Base-by-base conservation (phyloP, 2,888 invertebrate genomes). In the Perdita meconis region DNA sequence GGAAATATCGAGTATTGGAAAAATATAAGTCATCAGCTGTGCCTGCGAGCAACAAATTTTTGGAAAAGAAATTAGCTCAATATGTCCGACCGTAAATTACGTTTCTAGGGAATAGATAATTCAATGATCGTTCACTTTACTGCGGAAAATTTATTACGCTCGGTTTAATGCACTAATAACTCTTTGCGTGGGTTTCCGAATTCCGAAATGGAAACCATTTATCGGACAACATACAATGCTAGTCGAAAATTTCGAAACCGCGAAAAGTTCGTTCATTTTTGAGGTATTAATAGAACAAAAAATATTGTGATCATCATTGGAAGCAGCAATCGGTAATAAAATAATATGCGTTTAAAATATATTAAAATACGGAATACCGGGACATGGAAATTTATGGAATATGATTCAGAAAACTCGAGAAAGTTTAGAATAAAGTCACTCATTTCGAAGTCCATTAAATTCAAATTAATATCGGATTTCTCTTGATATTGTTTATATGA, bases 361-460 rank as follows among this genome's bases (percentile, higher is more conserved):
- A 40, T 40, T 40, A 40, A n/a, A n/a, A n/a, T n/a, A n/a, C n/a
- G n/a, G n/a, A n/a, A n/a, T n/a, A n/a, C n/a, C n/a, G n/a, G n/a
- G n/a, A n/a, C n/a, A n/a, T n/a, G n/a, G n/a, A n/a, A n/a, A n/a
- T n/a, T n/a, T 38, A 19, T 22, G 47, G 47, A 63, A 73, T 57
- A 44, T 30, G 59, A 55, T 55, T 63, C 53, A 53, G 3, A 30
- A 38, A 47, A 64, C 8, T 47, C 50, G 36, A 42, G 22, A 24
- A 56, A 16, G 38, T 47, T 74, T 56, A 67, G 8, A 74, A 22
- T 1, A 8, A 42, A 76, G 34, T 38, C 55, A 57, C 13, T 3
- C 19, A 38, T 26, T 22, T 51, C 44, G 68, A 77, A 81, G 72
- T 68, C 56, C 60, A 80, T 81, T 80, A 81, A 64, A 51, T 42